Percentiles rank a stretch among this genome's conserved stretches.
phyloP scores from a whole-genome alignment of 2,888 invertebrate genomes.

The Oscheius myriophilus region DNA sequence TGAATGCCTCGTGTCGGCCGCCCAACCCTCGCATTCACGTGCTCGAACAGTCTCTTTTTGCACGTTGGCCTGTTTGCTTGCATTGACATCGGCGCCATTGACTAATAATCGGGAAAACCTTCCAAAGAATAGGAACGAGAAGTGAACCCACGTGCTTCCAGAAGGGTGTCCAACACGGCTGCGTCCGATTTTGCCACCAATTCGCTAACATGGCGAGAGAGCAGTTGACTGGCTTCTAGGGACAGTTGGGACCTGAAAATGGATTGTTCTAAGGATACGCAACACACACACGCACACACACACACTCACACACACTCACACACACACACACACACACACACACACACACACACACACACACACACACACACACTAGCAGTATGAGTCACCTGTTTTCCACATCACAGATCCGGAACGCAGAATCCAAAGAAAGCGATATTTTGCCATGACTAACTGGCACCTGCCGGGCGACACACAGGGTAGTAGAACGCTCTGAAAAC shows the following conservation, averaged over 20 bases:
- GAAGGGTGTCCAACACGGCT: constrained; percentile 15
- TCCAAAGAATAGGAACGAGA: too few relatives aligned
- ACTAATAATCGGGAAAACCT: too few relatives aligned
- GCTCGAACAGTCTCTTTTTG: too few relatives aligned
- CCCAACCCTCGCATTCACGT: too few relatives aligned
- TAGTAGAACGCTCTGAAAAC: constrained; percentile 30
- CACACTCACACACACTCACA: neutral
- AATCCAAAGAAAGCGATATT: constrained; percentile 7
- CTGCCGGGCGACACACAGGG: constrained; percentile 25
- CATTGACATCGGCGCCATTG: too few relatives aligned
- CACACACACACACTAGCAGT: too few relatives aligned
- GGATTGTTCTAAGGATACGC: too few relatives aligned
- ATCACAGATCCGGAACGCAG: neutral
- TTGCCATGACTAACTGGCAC: constrained; percentile 21
- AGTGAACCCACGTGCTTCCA: constrained; percentile 22
- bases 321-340: too few relatives aligned
- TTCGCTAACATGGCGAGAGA: constrained; percentile 1
- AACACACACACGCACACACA: too few relatives aligned
- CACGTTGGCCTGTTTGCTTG: too few relatives aligned
- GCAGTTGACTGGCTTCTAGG: constrained; percentile 3
- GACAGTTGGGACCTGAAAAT: constrained; percentile 15
- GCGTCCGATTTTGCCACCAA: constrained; percentile 10
- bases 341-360: neutral
- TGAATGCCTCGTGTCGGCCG: too few relatives aligned
- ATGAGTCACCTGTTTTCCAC: constrained; percentile 21